Conservation (phyloP, 2,888 invertebrate genomes). For the Noctua janthina region DNA sequence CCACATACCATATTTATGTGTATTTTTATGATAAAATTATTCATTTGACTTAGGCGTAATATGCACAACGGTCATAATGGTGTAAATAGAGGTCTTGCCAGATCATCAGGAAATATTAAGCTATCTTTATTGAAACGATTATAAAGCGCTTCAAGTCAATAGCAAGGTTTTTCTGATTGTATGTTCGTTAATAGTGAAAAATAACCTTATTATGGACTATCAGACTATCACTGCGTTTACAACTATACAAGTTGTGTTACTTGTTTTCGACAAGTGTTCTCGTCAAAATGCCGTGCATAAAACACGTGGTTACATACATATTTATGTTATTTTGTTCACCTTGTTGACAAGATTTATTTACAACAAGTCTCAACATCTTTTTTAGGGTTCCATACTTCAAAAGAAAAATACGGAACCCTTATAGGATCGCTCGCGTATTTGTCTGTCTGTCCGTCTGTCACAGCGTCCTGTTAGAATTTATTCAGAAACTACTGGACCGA, state of each 20-base stretch:
- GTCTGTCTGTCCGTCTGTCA: too few relatives aligned
- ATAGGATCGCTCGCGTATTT: too few relatives aligned
- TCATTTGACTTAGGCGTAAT: neutral
- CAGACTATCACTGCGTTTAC: neutral
- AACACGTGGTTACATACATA: neutral
- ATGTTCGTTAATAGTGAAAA: neutral
- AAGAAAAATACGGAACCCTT: too few relatives aligned
- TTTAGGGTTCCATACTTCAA: too few relatives aligned
- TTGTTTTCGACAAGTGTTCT: neutral
- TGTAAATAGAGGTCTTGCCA: neutral
- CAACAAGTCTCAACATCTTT: neutral
- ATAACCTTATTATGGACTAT: neutral
- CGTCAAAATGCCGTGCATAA: neutral
- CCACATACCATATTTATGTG: neutral
- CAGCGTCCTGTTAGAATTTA: too few relatives aligned
- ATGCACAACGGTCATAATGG: neutral
- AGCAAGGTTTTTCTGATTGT: neutral
- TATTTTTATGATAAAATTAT: neutral
- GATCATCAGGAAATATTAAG: neutral
- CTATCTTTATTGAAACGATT: neutral
- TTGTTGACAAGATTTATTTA: neutral
- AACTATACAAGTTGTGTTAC: neutral
- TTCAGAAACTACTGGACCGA: too few relatives aligned
- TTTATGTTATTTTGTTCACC: neutral
- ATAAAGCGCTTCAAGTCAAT: neutral